These are phyloP conservation scores for Tauraco hartlaubi DNA, from an alignment of 2,797 vertebrate genomes.

Conservation along the genomic window DNA sequence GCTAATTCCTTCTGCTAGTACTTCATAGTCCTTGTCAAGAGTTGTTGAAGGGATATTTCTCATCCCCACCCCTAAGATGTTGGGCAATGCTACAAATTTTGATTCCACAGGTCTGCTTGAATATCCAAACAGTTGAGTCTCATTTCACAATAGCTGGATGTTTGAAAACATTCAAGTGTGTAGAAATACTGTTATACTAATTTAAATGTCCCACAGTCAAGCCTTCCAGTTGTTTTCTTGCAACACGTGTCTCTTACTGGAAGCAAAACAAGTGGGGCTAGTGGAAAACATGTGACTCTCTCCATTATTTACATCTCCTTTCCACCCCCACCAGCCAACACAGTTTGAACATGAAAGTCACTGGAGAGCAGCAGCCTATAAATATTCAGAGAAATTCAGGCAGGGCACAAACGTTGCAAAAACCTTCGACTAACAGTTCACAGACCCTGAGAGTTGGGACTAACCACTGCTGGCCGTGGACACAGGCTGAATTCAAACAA, in stretches of 20 bases:
- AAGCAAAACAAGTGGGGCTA: conserved; percentile 50
- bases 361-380: conserved; percentile 59
- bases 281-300: conserved; percentile 61
- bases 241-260: conserved; percentile 69
- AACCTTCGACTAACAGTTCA: conserved; percentile 58
- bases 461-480: conserved; percentile 47
- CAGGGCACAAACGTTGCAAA: conserved; percentile 56
- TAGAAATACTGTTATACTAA: conserved; percentile 34
- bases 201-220: conserved; percentile 7
- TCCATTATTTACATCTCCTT: conserved; percentile 24
- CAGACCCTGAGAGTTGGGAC: background rate
- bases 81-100: background rate
- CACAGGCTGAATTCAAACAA: conserved; percentile 38
- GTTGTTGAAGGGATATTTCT: background rate
- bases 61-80: background rate
- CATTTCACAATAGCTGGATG: conserved; percentile 49
- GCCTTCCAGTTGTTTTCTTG: conserved; percentile 65
- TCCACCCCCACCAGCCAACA: conserved; percentile 5
- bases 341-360: conserved; percentile 41
- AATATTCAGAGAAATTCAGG: conserved; percentile 62
- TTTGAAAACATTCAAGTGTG: conserved; percentile 50
- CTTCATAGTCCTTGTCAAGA: background rate
- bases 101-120: background rate
- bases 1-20: background rate
- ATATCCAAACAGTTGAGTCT: background rate